Conservation (phyloP, 2,113 vertebrate species). For the Ramphastos sulfuratus region DNA sequence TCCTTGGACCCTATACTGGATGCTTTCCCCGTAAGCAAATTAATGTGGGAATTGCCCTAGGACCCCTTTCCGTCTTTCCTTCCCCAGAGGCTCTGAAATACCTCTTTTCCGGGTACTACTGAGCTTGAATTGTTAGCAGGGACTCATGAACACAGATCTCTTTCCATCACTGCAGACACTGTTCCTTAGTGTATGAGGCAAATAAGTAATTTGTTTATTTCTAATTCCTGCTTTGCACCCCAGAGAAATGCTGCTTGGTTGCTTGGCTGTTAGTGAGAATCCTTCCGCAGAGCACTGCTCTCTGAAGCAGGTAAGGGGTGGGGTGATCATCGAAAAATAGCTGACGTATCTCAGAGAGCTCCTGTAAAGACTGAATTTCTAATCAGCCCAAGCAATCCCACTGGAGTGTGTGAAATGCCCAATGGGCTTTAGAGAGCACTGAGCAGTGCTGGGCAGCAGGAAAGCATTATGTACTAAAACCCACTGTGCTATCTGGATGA, state of each 20-base stretch:
- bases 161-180: neutral
- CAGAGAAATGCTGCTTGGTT: neutral
- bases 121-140: neutral
- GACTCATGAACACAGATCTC: neutral
- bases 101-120: neutral
- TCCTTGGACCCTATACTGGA: rapidly evolving
- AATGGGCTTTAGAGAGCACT: neutral
- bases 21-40: neutral
- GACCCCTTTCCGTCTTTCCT: neutral
- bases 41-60: neutral
- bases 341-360: neutral
- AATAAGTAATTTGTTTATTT: neutral
- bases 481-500: neutral
- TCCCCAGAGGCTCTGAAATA: neutral
- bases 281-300: neutral
- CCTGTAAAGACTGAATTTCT: neutral
- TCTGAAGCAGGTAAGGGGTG: neutral
- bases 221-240: neutral
- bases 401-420: neutral
- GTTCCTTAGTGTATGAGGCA: neutral
- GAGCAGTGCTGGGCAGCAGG: rapidly evolving
- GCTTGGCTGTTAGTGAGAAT: neutral
- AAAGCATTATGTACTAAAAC: neutral
- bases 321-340: neutral
- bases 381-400: neutral